Evolutionary conservation across 35 echinoderm and acorn worm genomes (phyloP).

Genomic region (Lytechinus variegatus): DNA sequence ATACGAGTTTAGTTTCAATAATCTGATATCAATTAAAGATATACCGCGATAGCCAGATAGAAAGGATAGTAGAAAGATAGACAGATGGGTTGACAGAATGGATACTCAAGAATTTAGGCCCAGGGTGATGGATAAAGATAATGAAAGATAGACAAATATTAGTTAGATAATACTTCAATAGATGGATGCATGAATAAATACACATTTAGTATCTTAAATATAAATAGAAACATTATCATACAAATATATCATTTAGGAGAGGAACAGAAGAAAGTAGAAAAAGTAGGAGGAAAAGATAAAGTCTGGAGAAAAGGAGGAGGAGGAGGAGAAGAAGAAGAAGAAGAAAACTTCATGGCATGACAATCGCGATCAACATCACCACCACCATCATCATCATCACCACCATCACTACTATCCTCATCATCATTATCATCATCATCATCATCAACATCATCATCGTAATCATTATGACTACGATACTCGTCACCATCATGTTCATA

Average conservation of each 20-base stretch:
- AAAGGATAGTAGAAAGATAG: background rate
- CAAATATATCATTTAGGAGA: background rate
- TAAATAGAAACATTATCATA: background rate
- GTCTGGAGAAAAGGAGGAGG: background rate
- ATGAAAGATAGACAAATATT: background rate
- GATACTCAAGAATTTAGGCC: background rate
- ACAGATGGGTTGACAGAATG: background rate
- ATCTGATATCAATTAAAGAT: constrained; percentile 34
- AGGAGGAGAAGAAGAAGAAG: background rate
- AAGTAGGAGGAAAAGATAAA: no score
- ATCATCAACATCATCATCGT: no score
- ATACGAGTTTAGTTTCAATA: constrained; percentile 33
- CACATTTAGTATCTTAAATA: background rate
- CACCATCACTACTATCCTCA: no score
- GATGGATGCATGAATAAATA: background rate
- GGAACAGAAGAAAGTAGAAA: no score
- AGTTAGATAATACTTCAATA: background rate
- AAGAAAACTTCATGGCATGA: background rate
- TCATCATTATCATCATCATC: no score
- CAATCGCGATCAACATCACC: background rate
- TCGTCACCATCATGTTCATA: no score
- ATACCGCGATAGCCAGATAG: background rate
- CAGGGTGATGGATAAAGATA: background rate
- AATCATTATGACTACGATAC: no score
- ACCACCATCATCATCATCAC: no score